Conservation (phyloP, 1,140 invertebrate species). For the Berghia stephanieae region DNA sequence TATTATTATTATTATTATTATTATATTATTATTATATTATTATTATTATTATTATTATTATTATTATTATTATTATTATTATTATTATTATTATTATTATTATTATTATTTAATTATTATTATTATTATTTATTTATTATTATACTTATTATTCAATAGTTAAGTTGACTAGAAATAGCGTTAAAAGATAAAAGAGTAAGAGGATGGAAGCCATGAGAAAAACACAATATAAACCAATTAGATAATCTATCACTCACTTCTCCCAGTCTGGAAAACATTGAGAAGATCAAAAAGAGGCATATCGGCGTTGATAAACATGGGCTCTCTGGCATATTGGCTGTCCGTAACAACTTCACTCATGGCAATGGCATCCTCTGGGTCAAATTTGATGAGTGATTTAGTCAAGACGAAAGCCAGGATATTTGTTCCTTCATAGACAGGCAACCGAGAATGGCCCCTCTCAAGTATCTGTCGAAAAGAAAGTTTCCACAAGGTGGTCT, state of each 20-base stretch:
- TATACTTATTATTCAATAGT: conserved; percentile 27
- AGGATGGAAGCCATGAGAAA: not conserved
- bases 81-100: too few species aligned
- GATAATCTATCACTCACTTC: conserved; percentile 48
- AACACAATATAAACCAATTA: not conserved
- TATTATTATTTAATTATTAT: too few species aligned
- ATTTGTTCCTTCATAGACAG: conserved; percentile 53
- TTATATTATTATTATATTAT: too few species aligned
- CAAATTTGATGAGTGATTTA: conserved; percentile 55
- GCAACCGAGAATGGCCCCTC: conserved; percentile 56
- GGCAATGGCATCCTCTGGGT: conserved; percentile 48
- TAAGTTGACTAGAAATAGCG: not conserved
- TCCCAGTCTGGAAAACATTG: conserved; percentile 61
- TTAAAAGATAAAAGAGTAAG: not conserved
- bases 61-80: too few species aligned
- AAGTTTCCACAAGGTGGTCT: not conserved
- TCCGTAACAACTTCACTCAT: conserved; percentile 43
- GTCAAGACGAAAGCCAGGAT: conserved; percentile 55
- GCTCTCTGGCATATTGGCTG: conserved; percentile 30
- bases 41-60: too few species aligned
- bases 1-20: too few species aligned
- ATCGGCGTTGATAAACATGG: conserved; percentile 45
- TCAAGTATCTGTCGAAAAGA: conserved; percentile 46
- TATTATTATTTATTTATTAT: too few species aligned
- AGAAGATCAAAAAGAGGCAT: conserved; percentile 60